A percentile compares a stretch with the other conserved stretches of the same genome.
Evolutionary conservation across 1,140 invertebrate genomes (phyloP).

Genomic region (Monochamus saltuarius): DNA sequence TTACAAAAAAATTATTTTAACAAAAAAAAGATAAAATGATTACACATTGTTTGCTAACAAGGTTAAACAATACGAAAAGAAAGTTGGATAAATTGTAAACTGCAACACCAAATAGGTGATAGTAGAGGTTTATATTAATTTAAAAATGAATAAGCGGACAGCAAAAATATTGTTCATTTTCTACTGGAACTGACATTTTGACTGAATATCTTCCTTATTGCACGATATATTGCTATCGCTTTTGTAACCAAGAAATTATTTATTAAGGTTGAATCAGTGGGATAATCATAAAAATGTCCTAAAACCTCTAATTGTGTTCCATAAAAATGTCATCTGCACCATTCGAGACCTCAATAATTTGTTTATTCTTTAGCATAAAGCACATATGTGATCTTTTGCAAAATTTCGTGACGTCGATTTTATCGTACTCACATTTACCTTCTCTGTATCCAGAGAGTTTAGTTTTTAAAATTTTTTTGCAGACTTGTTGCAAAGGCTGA

Average conservation of each 20-base stretch:
- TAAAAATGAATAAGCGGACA: no score
- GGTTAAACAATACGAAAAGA: no score
- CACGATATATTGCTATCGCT: no score
- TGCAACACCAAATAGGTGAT: no score
- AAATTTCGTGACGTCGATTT: background rate
- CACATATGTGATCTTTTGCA: conserved; percentile 2
- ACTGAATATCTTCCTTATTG: no score
- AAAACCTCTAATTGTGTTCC: conserved; percentile 6
- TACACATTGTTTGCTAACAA: no score
- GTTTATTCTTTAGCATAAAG: background rate
- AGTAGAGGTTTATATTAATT: conserved; percentile 3
- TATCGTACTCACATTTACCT: background rate
- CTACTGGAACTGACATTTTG: no score
- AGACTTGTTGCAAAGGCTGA: conserved; percentile 20
- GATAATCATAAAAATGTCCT: background rate
- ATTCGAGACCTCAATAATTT: conserved; percentile 1
- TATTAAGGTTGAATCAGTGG: background rate
- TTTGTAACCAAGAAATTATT: no score
- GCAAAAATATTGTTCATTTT: no score
- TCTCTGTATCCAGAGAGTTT: conserved; percentile 2
- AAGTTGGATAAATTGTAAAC: no score
- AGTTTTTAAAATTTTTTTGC: conserved; percentile 17
- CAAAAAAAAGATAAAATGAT: no score
- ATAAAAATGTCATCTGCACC: conserved; percentile 2
- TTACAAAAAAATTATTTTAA: no score